Conservation (phyloP, 2,797 vertebrate species). For the Acrossocheilus fasciatus region DNA sequence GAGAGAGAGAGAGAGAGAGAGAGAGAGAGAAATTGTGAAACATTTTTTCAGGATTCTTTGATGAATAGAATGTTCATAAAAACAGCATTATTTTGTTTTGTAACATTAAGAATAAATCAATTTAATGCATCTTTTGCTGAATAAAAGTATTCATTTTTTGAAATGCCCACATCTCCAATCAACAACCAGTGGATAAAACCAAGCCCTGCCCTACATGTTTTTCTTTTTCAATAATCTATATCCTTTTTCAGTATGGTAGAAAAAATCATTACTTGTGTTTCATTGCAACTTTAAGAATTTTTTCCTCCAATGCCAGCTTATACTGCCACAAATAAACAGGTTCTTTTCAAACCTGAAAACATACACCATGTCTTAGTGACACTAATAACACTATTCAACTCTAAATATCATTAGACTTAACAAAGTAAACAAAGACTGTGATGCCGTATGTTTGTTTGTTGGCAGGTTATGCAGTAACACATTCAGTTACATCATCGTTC, state of each 20-base stretch:
- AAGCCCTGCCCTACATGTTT: neutral
- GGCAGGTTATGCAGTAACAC: neutral
- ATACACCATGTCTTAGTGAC: neutral
- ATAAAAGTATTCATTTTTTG: neutral
- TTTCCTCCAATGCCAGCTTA: neutral
- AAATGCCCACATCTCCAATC: neutral
- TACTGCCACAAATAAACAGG: neutral
- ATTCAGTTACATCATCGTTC: neutral
- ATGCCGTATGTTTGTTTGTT: neutral
- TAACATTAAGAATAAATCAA: neutral
- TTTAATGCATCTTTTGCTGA: neutral
- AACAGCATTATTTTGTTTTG: neutral
- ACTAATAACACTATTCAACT: neutral
- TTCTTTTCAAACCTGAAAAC: neutral
- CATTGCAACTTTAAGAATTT: neutral
- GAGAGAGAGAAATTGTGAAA: no score
- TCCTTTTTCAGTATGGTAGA: neutral
- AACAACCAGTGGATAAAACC: neutral
- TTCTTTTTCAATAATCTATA: neutral
- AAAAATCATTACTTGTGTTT: neutral
- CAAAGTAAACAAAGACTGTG: constrained; percentile 1
- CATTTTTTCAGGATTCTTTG: no score
- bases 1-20: no score
- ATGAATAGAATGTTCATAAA: no score
- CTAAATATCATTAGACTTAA: neutral